These are phyloP conservation scores for Neodon shergylaensis DNA, from an alignment of 2,113 vertebrate species.

Conservation along the genomic window DNA sequence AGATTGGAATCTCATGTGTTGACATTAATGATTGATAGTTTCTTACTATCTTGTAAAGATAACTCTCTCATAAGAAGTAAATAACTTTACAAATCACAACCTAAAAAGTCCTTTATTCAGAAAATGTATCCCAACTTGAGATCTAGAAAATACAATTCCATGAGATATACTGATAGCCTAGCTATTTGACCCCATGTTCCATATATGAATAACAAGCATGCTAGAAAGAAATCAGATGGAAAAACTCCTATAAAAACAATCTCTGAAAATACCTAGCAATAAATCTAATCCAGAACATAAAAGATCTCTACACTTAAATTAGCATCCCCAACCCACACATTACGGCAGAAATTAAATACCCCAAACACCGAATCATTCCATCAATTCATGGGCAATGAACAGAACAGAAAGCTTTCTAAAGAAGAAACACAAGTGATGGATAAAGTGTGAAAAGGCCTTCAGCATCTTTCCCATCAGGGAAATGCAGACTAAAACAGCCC, in stretches of 20 bases:
- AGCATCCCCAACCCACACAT: too few species aligned
- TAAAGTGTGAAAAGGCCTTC: background rate
- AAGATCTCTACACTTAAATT: background rate
- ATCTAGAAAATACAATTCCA: background rate
- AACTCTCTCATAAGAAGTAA: background rate
- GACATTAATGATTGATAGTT: background rate
- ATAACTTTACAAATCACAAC: background rate
- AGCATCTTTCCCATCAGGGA: background rate
- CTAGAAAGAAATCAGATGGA: background rate
- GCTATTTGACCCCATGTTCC: background rate
- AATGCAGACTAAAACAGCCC: background rate
- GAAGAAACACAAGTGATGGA: background rate
- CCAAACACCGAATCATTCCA: background rate
- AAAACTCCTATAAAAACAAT: background rate
- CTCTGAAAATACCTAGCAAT: background rate
- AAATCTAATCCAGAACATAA: background rate
- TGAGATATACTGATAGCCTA: background rate
- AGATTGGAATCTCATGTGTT: background rate
- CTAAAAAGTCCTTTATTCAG: background rate
- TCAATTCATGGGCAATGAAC: background rate
- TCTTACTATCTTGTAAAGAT: background rate
- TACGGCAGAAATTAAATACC: background rate
- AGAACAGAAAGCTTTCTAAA: background rate
- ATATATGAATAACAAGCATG: background rate
- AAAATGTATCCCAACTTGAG: background rate